phyloP scores from a whole-genome alignment of 2,113 vertebrate genomes.

The Sander lucioperca region DNA sequence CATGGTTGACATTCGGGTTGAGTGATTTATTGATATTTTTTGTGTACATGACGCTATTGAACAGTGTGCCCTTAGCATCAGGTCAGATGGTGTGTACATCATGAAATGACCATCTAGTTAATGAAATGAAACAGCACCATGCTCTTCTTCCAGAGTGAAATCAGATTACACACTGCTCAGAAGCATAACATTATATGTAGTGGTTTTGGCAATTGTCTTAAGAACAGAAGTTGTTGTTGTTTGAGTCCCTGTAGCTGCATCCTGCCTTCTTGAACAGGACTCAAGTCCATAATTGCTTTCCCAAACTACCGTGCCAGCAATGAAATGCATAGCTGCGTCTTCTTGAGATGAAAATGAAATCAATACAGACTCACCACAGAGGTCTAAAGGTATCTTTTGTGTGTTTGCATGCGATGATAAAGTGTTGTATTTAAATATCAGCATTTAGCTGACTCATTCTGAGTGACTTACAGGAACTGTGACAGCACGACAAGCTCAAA shows the following conservation, averaged over 20 bases:
- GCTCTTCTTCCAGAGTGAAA: conserved; percentile 46
- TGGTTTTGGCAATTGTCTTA: conserved; percentile 57
- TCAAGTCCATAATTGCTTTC: conserved; percentile 61
- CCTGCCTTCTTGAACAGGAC: conserved; percentile 41
- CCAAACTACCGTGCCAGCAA: conserved; percentile 48
- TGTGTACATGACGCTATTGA: conserved; percentile 15
- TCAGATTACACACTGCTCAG: conserved; percentile 45
- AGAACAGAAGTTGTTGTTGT: conserved; percentile 39
- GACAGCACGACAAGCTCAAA: conserved; percentile 1
- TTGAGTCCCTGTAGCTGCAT: conserved; percentile 49
- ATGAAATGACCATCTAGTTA: conserved; percentile 68
- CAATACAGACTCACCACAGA: conserved; percentile 42
- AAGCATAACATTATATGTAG: conserved; percentile 44
- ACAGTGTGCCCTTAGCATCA: conserved; percentile 31
- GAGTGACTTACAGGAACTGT: conserved; percentile 26
- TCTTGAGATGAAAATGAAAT: conserved; percentile 55
- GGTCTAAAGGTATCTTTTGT: conserved; percentile 52
- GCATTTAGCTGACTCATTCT: conserved; percentile 45
- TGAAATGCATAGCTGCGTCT: conserved; percentile 50
- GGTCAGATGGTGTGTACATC: conserved; percentile 57
- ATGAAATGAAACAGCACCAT: conserved; percentile 59
- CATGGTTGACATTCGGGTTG: not conserved
- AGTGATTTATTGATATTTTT: conserved; percentile 24
- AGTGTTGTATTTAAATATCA: conserved; percentile 36
- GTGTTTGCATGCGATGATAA: conserved; percentile 32